phyloP scores from a whole-genome alignment of 1,140 invertebrate genomes.

The Zaprionus nigranus region DNA sequence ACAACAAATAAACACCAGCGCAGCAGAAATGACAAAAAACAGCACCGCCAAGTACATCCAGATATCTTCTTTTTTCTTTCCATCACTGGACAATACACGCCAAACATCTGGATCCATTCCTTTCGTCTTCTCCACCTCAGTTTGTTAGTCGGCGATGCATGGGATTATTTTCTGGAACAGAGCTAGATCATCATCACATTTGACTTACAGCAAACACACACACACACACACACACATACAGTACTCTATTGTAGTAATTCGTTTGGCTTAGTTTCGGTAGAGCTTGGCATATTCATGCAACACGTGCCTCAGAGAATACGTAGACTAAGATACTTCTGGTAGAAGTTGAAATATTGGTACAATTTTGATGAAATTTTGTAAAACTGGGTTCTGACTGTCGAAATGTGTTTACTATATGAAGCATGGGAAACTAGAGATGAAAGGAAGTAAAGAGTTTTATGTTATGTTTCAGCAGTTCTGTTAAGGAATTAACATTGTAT shows the following conservation, averaged over 20 bases:
- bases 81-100: slow-evolving; percentile 50
- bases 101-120: slow-evolving; percentile 64
- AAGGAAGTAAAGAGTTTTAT: neutral
- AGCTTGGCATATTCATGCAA: slow-evolving; percentile 13
- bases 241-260: neutral
- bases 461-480: neutral
- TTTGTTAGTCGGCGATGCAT: slow-evolving; percentile 61
- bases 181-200: slow-evolving; percentile 49
- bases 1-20: neutral
- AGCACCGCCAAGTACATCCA: slow-evolving; percentile 22
- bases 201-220: slow-evolving; percentile 16
- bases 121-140: slow-evolving; percentile 35
- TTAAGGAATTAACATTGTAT: neutral
- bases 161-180: slow-evolving; percentile 17
- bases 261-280: slow-evolving; percentile 13
- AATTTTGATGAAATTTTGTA: neutral
- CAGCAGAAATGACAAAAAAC: slow-evolving; percentile 13
- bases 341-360: neutral
- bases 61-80: slow-evolving; percentile 20
- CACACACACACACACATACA: neutral
- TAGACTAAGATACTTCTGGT: neutral
- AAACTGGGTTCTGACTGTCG: no score
- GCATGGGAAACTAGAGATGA: no score
- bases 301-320: slow-evolving; percentile 43
- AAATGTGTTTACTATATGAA: no score